Conservation (phyloP, 1,140 invertebrate species). For the Drosophila bocqueti region DNA sequence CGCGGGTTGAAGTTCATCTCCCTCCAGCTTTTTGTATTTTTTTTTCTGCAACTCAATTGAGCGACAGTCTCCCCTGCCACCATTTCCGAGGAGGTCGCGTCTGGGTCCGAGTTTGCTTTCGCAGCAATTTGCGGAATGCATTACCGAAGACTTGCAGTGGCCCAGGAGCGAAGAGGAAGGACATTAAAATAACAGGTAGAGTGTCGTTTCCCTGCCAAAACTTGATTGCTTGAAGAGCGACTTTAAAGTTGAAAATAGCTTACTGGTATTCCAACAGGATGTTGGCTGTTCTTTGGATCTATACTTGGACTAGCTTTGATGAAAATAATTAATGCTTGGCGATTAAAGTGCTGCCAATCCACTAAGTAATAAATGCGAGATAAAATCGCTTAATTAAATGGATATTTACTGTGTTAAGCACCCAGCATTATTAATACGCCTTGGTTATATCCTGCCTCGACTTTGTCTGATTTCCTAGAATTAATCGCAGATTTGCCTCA, state of each 20-base stretch:
- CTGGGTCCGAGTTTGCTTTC: slow-evolving; percentile 12
- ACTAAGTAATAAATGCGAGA: neutral
- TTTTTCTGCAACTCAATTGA: slow-evolving; percentile 28
- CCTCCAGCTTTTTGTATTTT: neutral
- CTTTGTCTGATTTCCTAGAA: slow-evolving; percentile 21
- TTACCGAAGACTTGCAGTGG: neutral
- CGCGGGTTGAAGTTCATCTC: slow-evolving; percentile 13
- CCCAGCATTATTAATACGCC: slow-evolving; percentile 1
- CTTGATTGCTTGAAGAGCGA: neutral
- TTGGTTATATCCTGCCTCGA: slow-evolving; percentile 11
- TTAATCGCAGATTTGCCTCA: slow-evolving; percentile 32
- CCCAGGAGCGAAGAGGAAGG: neutral
- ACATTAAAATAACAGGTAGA: neutral
- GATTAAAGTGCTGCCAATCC: neutral
- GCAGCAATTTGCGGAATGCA: slow-evolving; percentile 16
- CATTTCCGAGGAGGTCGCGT: neutral
- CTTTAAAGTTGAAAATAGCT: no score
- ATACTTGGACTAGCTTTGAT: neutral
- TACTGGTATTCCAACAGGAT: neutral
- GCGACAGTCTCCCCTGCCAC: slow-evolving; percentile 9
- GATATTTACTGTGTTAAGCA: slow-evolving; percentile 6
- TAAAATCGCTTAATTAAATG: slow-evolving; percentile 1
- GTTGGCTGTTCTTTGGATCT: neutral
- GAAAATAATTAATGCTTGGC: neutral
- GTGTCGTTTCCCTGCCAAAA: neutral